Evolutionary conservation across 2,113 vertebrate genomes (phyloP), one percentile per base, ranked within the genome.

Genomic region (Stigmatopora nigra): DNA sequence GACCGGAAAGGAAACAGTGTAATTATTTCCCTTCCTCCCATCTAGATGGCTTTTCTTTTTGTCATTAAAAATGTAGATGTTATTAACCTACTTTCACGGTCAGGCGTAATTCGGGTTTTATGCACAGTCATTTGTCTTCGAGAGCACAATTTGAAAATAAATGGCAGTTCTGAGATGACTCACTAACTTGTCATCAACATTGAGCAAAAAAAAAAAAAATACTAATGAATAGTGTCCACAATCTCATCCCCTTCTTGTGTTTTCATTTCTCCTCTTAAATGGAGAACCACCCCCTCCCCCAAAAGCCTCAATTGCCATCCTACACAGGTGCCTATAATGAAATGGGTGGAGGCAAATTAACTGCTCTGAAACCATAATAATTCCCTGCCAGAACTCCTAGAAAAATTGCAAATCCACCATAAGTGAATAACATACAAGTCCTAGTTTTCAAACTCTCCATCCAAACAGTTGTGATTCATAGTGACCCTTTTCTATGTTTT

Each of bases 41-140:
- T 67, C 61, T 47, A 38, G 48, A 56, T 22, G 13, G 12, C 2
- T 52, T 19, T 61, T 70, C 65, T 61, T 51, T 52, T 19, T 13
- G 11, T 59, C 72, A 81, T 84, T 78, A 81, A 78, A 82, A 81
- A 78, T 80, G 70, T 48, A 74, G 60, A 78, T 45, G 70, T 65
- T 67, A 82, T 80, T 78, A 82, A 59, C 71, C 67, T 47, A 74
- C 67, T 78, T 76, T 76, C 52, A 44, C 20, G 2, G 12, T 46
- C 35, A 67, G 68, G 16, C 67, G 53, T 67, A 1, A 65, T 71
- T 64, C 48, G 69, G 69, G 73, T 82, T 75, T 67, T 58, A n/a
- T 46, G 22, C 47, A 57, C 65, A 63, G 31, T 67, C 1, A 35
- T 75, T 75, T 51, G 58, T 65, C 53, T 48, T 36, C 17, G 15